Evolutionary conservation across 2,888 invertebrate genomes (phyloP).

Genomic region (Ypsolopha sequella): DNA sequence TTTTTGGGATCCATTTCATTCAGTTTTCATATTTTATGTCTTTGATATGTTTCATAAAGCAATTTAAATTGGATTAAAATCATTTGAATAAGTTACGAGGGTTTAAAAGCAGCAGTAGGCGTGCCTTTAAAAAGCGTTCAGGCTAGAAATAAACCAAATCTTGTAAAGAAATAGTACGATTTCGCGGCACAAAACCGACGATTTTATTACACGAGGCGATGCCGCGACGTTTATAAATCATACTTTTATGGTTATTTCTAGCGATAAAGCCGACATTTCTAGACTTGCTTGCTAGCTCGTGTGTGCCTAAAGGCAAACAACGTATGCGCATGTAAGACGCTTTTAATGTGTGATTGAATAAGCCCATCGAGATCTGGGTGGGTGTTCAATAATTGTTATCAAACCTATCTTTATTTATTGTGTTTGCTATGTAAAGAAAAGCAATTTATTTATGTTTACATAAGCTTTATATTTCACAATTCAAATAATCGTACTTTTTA

Average conservation of each 20-base stretch:
- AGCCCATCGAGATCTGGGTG: background rate
- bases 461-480: too few relatives aligned
- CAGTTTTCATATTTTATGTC: background rate
- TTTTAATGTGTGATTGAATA: background rate
- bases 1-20: background rate
- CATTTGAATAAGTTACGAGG: conserved; percentile 12
- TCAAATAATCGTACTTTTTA: too few relatives aligned
- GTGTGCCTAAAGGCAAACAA: conserved; percentile 17
- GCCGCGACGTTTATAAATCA: conserved; percentile 57
- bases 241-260: conserved; percentile 52
- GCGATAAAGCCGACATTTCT: conserved; percentile 43
- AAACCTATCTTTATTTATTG: background rate
- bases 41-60: conserved; percentile 11
- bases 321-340: conserved; percentile 4
- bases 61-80: conserved; percentile 11
- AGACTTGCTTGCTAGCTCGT: conserved; percentile 21
- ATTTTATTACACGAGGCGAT: conserved; percentile 46
- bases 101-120: conserved; percentile 6
- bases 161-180: conserved; percentile 30
- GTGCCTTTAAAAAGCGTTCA: background rate
- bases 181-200: conserved; percentile 30
- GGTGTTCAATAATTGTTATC: background rate
- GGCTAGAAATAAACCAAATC: conserved; percentile 24
- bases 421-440: too few relatives aligned
- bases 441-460: too few relatives aligned